Conservation (phyloP, 23 tunicate species). For the Corella eumyota region DNA sequence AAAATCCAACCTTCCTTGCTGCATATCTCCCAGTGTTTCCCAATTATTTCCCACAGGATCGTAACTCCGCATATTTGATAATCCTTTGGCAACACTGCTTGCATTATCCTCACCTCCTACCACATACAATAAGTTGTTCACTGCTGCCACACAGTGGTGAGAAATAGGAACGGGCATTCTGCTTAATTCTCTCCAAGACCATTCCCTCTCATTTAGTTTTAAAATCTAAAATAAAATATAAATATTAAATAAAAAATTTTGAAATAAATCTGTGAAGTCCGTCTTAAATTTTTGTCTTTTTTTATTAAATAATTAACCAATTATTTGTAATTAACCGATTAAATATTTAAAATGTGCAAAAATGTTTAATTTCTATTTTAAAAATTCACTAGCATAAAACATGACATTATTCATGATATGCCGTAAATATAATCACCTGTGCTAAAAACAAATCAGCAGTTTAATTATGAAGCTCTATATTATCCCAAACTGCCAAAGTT, state of each 20-base stretch:
- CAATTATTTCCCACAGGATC: slow-evolving; percentile 38
- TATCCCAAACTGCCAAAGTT: too few relatives aligned
- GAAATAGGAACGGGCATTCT: slow-evolving; percentile 36
- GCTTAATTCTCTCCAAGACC: slow-evolving; percentile 36
- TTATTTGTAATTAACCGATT: too few relatives aligned
- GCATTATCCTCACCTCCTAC: slow-evolving; percentile 48
- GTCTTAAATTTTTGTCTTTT: too few relatives aligned
- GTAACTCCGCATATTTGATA: slow-evolving; percentile 23
- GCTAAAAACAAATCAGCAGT: not conserved
- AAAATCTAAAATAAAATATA: slow-evolving; percentile 11
- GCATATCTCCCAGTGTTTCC: slow-evolving; percentile 41
- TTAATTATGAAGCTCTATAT: too few relatives aligned
- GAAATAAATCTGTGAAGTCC: too few relatives aligned
- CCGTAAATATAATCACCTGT: not conserved
- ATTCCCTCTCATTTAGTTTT: slow-evolving; percentile 12
- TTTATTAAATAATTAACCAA: too few relatives aligned
- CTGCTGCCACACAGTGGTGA: slow-evolving; percentile 43
- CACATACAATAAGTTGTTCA: slow-evolving; percentile 26
- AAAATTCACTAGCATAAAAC: too few relatives aligned
- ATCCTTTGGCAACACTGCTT: slow-evolving; percentile 19
- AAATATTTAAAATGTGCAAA: too few relatives aligned
- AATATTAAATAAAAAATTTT: slow-evolving; percentile 1
- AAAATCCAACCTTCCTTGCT: slow-evolving; percentile 29
- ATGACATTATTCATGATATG: too few relatives aligned
- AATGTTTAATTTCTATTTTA: too few relatives aligned